A percentile compares a stretch with the other conserved stretches of the same genome.
Conservation (phyloP, 2,888 invertebrate genomes). For the Operophtera brumata region DNA sequence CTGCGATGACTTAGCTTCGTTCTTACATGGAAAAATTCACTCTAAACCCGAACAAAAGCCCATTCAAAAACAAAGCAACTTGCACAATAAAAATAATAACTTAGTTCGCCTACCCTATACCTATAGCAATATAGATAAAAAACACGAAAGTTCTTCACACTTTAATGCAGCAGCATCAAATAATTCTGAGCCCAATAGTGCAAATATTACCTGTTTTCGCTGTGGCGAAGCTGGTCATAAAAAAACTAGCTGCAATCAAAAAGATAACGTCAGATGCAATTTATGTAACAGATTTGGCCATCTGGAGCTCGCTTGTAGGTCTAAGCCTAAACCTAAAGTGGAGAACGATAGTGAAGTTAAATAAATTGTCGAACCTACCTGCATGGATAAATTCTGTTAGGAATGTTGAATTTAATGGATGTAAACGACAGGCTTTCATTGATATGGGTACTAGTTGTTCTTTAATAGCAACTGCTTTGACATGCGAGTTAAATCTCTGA, state of each 20-base stretch:
- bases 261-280: background rate
- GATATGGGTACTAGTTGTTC: background rate
- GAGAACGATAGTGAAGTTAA: background rate
- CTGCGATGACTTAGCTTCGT: background rate
- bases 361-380: background rate
- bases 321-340: background rate
- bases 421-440: conserved; percentile 1
- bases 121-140: background rate
- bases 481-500: too few relatives aligned
- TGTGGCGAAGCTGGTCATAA: background rate
- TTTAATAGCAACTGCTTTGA: background rate
- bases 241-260: background rate
- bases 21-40: background rate
- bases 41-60: background rate
- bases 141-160: background rate
- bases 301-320: background rate
- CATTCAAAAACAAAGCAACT: background rate
- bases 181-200: background rate
- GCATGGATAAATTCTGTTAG: background rate
- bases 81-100: background rate
- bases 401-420: background rate
- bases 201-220: background rate
- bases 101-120: background rate
- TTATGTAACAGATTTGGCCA: background rate
- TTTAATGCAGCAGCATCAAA: background rate